Base-by-base conservation (phyloP, 2,888 invertebrate genomes). In the Microplitis manilae region DNA sequence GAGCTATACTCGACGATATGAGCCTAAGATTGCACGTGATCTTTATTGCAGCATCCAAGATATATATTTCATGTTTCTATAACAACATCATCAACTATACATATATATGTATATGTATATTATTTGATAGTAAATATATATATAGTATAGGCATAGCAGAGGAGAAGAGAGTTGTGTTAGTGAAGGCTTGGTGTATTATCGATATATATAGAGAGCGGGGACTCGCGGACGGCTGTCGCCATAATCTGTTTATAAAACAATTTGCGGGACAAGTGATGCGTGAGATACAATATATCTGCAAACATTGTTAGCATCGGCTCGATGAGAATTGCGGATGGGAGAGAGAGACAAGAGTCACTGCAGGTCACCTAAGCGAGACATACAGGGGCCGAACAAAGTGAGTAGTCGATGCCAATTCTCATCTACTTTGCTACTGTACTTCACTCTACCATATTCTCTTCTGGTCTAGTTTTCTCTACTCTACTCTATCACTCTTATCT, bases 201-300 rank as follows among this genome's bases (percentile, higher is more conserved):
- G 41, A 40, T 78, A 72, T 78, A 77, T 90, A 50, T 50, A 50
- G 8, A 50, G 88, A 86, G 79, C 59, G 70, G 62, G 88, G 86
- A 85, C 91, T 91, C 91, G 87, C 91, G 88, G 89, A 90, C 90
- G 90, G 90, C 90, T 88, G 91, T 90, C 89, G 92, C 92, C 92
- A 92, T 94, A 94, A 94, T 94, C 94, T 94, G 93, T 93, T 94
- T 94, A 94, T 93, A 92, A 93, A 93, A 94, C 94, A 94, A 94
- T 94, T 94, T 94, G 94, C 93, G 92, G 92, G 91, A 92, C 92
- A 92, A 91, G 90, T 93, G 94, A 93, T 93, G 94, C 94, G 93
- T 93, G 93, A 89, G 89, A 90, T 88, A 89, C 90, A 89, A 90
- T 90, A 89, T 89, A 90, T 90, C 90, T 88, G 86, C 90, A 90